Conservation (phyloP, 2,888 invertebrate species). For the Celastrina argiolus region DNA sequence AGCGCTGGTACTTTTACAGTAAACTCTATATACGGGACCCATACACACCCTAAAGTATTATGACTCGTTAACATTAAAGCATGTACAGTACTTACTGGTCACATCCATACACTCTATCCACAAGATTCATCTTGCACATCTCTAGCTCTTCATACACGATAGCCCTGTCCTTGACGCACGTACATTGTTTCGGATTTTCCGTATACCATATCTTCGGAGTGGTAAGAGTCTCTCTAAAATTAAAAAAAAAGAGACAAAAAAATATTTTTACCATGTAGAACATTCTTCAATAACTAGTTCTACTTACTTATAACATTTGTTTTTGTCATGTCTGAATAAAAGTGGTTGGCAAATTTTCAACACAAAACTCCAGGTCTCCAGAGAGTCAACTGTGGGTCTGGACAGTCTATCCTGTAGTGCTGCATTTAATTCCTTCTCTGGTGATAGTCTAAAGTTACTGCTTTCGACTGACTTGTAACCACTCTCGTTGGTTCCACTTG, state of each 20-base stretch:
- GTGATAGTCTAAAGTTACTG: conserved; percentile 42
- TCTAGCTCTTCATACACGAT: conserved; percentile 64
- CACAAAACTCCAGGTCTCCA: conserved; percentile 70
- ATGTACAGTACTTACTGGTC: conserved; percentile 56
- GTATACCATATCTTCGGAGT: conserved; percentile 60
- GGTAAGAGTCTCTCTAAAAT: conserved; percentile 58
- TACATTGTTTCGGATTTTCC: conserved; percentile 58
- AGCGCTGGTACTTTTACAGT: too few species aligned
- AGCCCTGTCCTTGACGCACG: conserved; percentile 62
- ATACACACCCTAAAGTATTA: too few species aligned
- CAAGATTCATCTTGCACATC: conserved; percentile 59
- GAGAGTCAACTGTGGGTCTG: conserved; percentile 54
- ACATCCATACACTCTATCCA: conserved; percentile 59
- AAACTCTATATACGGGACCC: too few species aligned
- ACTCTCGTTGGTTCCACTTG: conserved; percentile 47
- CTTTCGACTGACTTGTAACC: conserved; percentile 41
- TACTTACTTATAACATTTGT: conserved; percentile 66
- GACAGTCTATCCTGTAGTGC: conserved; percentile 45
- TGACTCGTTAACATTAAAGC: too few species aligned
- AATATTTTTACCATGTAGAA: too few species aligned
- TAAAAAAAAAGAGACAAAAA: too few species aligned
- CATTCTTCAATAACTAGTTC: too few species aligned
- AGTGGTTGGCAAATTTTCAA: conserved; percentile 69
- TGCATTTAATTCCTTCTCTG: conserved; percentile 50
- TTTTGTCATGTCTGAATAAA: conserved; percentile 65